A percentile compares a stretch with the other conserved stretches of the same genome.
phyloP scores from a whole-genome alignment of 2,113 vertebrate species.

The Brachyistius frenatus region DNA sequence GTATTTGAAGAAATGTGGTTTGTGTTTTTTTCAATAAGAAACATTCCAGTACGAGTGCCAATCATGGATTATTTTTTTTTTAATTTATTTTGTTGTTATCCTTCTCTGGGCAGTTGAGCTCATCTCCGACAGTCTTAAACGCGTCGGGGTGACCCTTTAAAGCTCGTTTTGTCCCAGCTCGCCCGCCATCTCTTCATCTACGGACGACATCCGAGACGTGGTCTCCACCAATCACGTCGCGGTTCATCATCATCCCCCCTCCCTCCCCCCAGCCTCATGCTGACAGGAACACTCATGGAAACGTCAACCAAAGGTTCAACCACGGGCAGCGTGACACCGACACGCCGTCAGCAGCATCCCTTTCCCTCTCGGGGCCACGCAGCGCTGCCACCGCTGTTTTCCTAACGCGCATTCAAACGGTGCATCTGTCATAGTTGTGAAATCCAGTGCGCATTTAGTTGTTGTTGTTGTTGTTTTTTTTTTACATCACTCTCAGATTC shows the following conservation, averaged over 20 bases:
- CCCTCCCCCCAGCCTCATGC: not conserved
- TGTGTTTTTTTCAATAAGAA: not conserved
- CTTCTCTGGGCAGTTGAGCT: not conserved
- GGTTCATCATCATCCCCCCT: not conserved
- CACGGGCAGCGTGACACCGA: conserved; percentile 3
- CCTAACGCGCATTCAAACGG: not conserved
- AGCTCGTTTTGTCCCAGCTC: conserved; percentile 5
- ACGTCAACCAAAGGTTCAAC: conserved; percentile 61
- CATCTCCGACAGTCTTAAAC: not conserved
- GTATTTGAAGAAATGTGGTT: not conserved
- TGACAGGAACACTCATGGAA: conserved; percentile 47
- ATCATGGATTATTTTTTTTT: not conserved
- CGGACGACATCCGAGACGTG: not conserved
- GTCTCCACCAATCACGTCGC: not conserved
- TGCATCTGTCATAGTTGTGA: not conserved
- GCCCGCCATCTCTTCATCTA: not conserved
- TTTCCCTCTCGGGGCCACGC: too few species aligned
- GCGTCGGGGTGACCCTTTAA: conserved; percentile 27
- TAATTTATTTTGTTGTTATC: not conserved
- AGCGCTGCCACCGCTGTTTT: not conserved
- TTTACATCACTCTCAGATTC: not conserved
- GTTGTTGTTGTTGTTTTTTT: not conserved
- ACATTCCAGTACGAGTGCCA: conserved; percentile 14
- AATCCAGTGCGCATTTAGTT: not conserved
- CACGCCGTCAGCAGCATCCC: not conserved